phyloP scores from a whole-genome alignment of 2,888 invertebrate genomes.

The Apoda limacodes region DNA sequence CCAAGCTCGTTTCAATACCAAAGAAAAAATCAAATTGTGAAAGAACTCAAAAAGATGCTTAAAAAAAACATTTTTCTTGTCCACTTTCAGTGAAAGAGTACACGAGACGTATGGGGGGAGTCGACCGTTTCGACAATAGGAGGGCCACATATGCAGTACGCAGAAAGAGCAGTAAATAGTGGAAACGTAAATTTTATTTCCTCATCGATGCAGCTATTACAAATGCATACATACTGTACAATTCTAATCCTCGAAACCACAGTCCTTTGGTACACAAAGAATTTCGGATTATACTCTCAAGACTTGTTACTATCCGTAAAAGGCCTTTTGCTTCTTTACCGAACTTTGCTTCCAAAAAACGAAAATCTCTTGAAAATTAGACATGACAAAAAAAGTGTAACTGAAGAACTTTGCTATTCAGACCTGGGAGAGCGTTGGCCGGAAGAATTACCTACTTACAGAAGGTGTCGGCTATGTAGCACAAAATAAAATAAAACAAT shows the following conservation, averaged over 20 bases:
- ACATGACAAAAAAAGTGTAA: not conserved
- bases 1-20: constrained; percentile 6
- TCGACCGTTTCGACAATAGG: constrained; percentile 9
- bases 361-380: not conserved
- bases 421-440: not conserved
- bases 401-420: not conserved
- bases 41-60: constrained; percentile 9
- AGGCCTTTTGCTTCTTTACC: not conserved
- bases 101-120: constrained; percentile 11
- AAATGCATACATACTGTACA: too few relatives aligned
- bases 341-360: too few relatives aligned
- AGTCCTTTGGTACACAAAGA: too few relatives aligned
- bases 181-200: constrained; percentile 6
- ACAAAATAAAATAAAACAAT: not conserved
- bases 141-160: constrained; percentile 7
- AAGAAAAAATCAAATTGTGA: constrained; percentile 4
- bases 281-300: too few relatives aligned
- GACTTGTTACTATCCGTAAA: not conserved
- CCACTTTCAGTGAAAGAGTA: constrained; percentile 6
- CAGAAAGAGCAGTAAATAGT: constrained; percentile 7
- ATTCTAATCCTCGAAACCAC: constrained; percentile 1
- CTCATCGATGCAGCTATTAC: too few relatives aligned
- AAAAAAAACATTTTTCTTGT: constrained; percentile 4
- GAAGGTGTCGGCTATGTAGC: constrained; percentile 1
- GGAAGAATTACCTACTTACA: not conserved